Evolutionary conservation across 92 coral and sea anemone genomes (phyloP), one percentile per base, ranked within the genome.

Genomic region (Zoanthus sansibaricus): DNA sequence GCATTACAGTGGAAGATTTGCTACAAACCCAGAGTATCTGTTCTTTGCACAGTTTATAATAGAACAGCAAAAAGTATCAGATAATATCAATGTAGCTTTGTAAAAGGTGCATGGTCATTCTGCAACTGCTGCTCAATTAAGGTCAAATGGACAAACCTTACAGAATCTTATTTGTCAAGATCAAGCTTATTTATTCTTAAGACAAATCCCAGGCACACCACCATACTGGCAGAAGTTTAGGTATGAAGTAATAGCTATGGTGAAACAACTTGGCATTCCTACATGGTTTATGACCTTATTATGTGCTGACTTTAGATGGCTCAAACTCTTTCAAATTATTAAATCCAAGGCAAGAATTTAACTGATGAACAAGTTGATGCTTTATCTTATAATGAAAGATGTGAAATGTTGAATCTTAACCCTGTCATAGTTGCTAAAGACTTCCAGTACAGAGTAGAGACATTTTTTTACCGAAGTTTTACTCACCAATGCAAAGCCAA

Each of bases 261-360:
- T 88, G 6, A 88, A 91, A 61, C 92, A 91, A 54, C 89, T 92
- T 44, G 89, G 92, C 15, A 89, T 92, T 67, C 94, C 94, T 61
- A 89, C 94, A 49, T 92, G 92, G 90, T 92, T 92, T 62, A 92
- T 86, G 92, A 92, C 94, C 33, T 86, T 92, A 33, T 88, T 90
- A 15, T 92, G 94, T 89, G 94, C 94, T 92, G 94, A 92, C 69
- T 86, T 92, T 17, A 92, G 94, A 62, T 92, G 94, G 92, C 94
- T 90, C 32, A 87, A 91, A 77, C 87, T 89, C n/a, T 91, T 88
- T 77, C 91, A 91, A 62, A 91, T 91, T 52, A 88, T 91, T 88
- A 75, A 83, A 88, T 62, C 14, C 62, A 78, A 61, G 91, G 91
- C 21, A 87, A 7, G 73, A 59, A 83, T 64, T 72, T 91, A 80